Base-by-base conservation (phyloP, 2,888 invertebrate species). In the Phalera bucephala region DNA sequence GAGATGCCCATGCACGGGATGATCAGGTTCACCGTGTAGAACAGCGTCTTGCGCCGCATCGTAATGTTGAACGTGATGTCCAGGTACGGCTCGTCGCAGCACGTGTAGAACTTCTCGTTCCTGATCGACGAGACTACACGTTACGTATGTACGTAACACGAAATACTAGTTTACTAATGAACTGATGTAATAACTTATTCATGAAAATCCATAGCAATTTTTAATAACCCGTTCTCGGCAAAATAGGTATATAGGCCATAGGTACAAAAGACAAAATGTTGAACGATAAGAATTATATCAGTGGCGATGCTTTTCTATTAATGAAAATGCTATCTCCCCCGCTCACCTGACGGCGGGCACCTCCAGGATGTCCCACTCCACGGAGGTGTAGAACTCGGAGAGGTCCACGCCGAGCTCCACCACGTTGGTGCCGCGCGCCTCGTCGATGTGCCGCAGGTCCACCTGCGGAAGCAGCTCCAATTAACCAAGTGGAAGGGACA, bases 341-440 rank as follows among this genome's bases (percentile, higher is more conserved):
- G 6, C 14, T 29, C 36, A 95, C 95, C 96, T 94, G 58, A 96
- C 95, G 54, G 97, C 97, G 60, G 97, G 97, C 75, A 98, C 99
- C 91, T 97, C 97, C 50, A 99, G 92, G 71, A 99, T 97, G 90
- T 99, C 99, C 99, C 99, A 99, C 90, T 99, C 99, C 45, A 99
- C 99, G 55, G 97, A 97, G 86, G 96, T 97, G 91, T 99, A 99
- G 91, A 99, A 99, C 90, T 98, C 98, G 53, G 97, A 95, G 57
- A 99, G 93, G 87, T 99, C 99, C 51, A 99, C 98, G 45, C 99
- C 99, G 49, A 97, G 94, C 72, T 96, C 97, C 59, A 97, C 97
- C 48, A 96, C 92, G 82, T 96, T 96, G 76, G 96, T 96, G 65
- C 96, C 96, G 56, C 93, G 93, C 67, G 94, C 94, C 86, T 97